phyloP scores from a whole-genome alignment of 2,888 invertebrate species.

The Brachylomia viminalis region DNA sequence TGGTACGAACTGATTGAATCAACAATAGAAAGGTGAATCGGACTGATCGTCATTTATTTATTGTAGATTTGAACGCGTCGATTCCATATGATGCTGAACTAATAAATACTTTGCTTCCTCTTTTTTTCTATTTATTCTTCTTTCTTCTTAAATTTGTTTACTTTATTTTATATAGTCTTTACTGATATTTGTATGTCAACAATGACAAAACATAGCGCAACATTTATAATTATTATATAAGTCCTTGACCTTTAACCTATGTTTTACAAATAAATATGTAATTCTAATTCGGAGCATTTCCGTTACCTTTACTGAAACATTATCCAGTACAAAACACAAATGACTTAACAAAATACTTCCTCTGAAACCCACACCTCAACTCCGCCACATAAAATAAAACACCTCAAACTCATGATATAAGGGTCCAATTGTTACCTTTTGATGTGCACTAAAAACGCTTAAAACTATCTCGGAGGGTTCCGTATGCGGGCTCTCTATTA shows the following conservation, averaged over 20 bases:
- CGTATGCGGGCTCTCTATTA: slow-evolving; percentile 73
- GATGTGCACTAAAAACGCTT: slow-evolving; percentile 72
- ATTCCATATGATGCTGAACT: background rate
- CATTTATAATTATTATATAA: too few species aligned
- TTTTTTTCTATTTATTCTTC: too few species aligned
- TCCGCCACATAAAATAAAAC: slow-evolving; percentile 57
- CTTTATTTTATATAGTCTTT: too few species aligned
- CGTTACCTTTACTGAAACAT: background rate
- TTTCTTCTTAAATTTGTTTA: too few species aligned
- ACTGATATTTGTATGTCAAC: too few species aligned
- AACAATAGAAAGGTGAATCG: background rate
- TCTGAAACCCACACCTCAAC: slow-evolving; percentile 50
- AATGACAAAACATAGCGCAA: too few species aligned
- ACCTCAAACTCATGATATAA: slow-evolving; percentile 59
- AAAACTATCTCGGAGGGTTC: slow-evolving; percentile 71
- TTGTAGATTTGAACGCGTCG: background rate
- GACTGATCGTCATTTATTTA: background rate
- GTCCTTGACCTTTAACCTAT: too few species aligned
- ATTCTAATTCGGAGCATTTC: background rate
- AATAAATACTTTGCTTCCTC: too few species aligned
- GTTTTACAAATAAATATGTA: too few species aligned
- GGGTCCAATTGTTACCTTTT: slow-evolving; percentile 74
- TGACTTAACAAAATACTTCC: slow-evolving; percentile 14
- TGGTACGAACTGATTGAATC: background rate
- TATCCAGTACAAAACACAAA: background rate